Base-by-base conservation (phyloP, 2,113 vertebrate genomes). In the Brachypodius melanocephalos region DNA sequence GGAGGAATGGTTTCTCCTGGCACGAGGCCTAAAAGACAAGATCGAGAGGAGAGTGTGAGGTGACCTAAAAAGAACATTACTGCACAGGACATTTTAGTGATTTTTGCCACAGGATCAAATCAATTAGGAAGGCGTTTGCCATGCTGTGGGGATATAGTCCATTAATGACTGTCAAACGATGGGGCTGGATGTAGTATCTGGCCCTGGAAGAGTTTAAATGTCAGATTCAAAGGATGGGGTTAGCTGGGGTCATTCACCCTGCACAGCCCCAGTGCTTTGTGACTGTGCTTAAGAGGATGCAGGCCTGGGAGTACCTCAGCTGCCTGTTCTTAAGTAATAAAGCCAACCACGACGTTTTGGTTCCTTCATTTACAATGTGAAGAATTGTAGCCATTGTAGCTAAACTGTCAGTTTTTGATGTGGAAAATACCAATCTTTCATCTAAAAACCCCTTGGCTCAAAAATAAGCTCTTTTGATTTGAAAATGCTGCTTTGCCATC, bases 11-110 rank as follows among this genome's bases (percentile, higher is more conserved):
- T 8, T 40, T 19, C 20, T 71, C 3, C 4, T 10, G 32, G 9
- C 24, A 7, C 0, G 42, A 75, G 40, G 36, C 20, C 16, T 59
- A 14, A 26, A 71, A 25, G 10, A 14, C 1, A 5, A 10, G 34
- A 32, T 48, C 7, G 3, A n/a, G 55, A 15, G 14, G 22, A 2
- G 1, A 36, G 8, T 31, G 42, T 29, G n/a, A 73, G 5, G 14
- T 1, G 3, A 52, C 22, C 2, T 6, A 57, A 76, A 62, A 17
- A 21, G 11, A 42, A 22, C 2, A 0, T 6, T 40, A 17, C 18
- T 42, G 29, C 69, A 40, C 40, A 9, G 16, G 29, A 19, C 29
- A 9, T 68, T 82, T 85, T 28, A 58, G n/a, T 20, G 29, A 43
- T 83, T 54, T 57, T 62, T 91, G 52, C n/a, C 29, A 8, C 5